phyloP scores from a whole-genome alignment of 2,888 invertebrate species.

The Clivina fossor region DNA sequence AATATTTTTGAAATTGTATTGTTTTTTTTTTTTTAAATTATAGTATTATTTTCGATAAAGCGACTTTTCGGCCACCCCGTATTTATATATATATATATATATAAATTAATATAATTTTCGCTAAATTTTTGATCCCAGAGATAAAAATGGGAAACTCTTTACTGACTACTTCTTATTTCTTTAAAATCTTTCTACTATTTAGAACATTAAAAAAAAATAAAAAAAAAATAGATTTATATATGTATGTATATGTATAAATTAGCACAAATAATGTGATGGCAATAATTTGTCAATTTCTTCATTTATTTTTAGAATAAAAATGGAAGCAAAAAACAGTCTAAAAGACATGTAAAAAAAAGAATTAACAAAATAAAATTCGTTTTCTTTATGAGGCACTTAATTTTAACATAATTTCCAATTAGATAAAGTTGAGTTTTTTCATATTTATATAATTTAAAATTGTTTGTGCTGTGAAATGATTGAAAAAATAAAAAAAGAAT shows the following conservation, averaged over 20 bases:
- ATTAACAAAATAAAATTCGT: conserved; percentile 23
- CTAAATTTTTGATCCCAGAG: no score
- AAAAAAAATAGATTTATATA: conserved; percentile 10
- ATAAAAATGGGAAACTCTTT: conserved; percentile 3
- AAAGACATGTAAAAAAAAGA: conserved; percentile 2
- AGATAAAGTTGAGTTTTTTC: conserved; percentile 17
- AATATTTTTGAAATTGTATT: no score
- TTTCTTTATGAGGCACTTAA: conserved; percentile 26
- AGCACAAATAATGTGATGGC: conserved; percentile 13
- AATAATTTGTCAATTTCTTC: no score
- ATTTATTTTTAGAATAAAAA: conserved; percentile 7
- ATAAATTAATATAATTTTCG: no score
- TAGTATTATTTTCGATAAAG: no score
- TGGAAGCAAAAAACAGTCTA: conserved; percentile 19
- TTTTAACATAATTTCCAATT: conserved; percentile 16
- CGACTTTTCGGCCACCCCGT: no score
- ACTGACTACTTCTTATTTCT: neutral
- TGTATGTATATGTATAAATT: no score
- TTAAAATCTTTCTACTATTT: conserved; percentile 11
- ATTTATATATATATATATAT: no score
- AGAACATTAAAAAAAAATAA: conserved; percentile 15
- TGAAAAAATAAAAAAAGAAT: no score
- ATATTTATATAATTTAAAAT: conserved; percentile 11
- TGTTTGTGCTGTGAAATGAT: conserved; percentile 29
- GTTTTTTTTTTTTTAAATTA: no score